Conservation (phyloP, 2,113 vertebrate genomes). For the Eurypyga helias region DNA sequence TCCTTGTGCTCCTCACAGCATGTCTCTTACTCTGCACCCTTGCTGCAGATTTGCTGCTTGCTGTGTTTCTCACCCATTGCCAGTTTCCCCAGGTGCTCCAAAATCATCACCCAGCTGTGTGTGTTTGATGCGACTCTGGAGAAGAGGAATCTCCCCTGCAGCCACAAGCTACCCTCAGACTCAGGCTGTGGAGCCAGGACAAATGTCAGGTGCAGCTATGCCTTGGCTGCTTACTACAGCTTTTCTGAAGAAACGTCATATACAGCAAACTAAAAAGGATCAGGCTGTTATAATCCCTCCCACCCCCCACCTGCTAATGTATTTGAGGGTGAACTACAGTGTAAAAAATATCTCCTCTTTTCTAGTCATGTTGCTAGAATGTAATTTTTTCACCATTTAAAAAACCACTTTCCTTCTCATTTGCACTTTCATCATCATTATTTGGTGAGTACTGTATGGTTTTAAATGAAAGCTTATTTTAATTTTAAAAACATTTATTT, state of each 20-base stretch:
- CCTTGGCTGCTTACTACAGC: background rate
- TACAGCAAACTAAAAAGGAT: background rate
- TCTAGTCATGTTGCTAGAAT: background rate
- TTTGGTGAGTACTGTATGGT: background rate
- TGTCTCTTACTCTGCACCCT: background rate
- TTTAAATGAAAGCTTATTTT: background rate
- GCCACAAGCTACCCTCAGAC: background rate
- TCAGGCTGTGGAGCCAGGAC: background rate
- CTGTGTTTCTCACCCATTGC: background rate
- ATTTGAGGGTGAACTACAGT: background rate
- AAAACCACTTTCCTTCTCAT: background rate
- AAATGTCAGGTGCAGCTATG: background rate
- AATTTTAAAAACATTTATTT: background rate
- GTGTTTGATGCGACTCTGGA: background rate
- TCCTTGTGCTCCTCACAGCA: background rate
- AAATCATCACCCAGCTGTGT: background rate
- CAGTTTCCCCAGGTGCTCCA: background rate
- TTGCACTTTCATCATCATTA: background rate
- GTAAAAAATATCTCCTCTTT: background rate
- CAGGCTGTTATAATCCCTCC: background rate
- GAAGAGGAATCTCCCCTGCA: background rate
- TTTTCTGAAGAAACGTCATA: background rate
- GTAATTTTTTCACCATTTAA: background rate
- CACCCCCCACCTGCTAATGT: background rate
- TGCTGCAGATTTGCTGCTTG: background rate